Conservation (phyloP, 2,888 invertebrate genomes). For the Pyrgus malvae region DNA sequence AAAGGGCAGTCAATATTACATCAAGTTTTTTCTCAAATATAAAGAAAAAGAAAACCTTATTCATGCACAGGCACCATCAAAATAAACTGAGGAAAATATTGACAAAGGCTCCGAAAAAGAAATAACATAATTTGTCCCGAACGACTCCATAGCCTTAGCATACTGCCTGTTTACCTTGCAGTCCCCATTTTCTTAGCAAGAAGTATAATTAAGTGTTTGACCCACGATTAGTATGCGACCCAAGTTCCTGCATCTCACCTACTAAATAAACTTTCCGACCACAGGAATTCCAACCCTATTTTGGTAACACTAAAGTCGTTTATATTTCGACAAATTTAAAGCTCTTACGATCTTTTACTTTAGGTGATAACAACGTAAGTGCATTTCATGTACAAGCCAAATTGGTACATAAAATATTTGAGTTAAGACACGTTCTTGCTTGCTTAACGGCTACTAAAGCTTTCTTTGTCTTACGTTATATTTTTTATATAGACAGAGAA, state of each 20-base stretch:
- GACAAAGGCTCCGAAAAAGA: background rate
- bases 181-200: constrained; percentile 30
- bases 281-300: constrained; percentile 2
- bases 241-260: constrained; percentile 28
- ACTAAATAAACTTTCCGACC: background rate
- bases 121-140: constrained; percentile 12
- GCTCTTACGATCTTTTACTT: constrained; percentile 6
- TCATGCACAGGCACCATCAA: background rate
- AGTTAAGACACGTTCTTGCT: constrained; percentile 9
- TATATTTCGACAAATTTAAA: background rate
- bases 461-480: constrained; percentile 16
- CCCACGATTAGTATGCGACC: constrained; percentile 34
- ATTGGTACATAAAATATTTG: constrained; percentile 5
- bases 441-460: background rate
- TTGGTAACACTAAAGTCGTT: background rate
- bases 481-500: constrained; percentile 19
- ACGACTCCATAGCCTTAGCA: constrained; percentile 1
- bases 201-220: constrained; percentile 35
- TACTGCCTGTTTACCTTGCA: constrained; percentile 18
- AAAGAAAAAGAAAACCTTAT: too few relatives aligned
- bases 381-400: constrained; percentile 7
- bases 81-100: background rate
- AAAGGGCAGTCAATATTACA: too few relatives aligned
- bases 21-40: too few relatives aligned
- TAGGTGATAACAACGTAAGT: constrained; percentile 7